Evolutionary conservation across 2,888 invertebrate genomes (phyloP).

Genomic region (Geophilus truncorum): DNA sequence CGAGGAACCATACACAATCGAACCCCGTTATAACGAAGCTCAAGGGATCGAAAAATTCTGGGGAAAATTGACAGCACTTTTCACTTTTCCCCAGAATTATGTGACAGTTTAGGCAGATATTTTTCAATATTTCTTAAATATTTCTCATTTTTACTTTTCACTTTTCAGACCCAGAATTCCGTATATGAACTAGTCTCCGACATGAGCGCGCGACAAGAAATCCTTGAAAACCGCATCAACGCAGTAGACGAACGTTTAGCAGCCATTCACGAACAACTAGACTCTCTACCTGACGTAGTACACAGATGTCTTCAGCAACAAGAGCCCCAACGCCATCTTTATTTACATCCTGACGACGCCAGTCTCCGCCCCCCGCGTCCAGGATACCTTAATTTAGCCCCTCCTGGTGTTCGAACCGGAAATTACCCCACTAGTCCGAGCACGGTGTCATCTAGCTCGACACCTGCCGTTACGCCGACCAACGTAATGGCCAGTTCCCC

Average conservation of each 20-base stretch:
- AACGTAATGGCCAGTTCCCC: slow-evolving; percentile 6
- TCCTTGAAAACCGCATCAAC: slow-evolving; percentile 85
- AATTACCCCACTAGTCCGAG: not conserved
- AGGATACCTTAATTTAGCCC: not conserved
- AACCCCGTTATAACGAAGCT: too few relatives aligned
- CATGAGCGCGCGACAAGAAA: slow-evolving; percentile 90
- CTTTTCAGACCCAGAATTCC: slow-evolving; percentile 84
- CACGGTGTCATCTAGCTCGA: not conserved
- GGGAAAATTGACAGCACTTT: too few relatives aligned
- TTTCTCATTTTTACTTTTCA: slow-evolving; percentile 7
- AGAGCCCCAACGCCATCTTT: slow-evolving; percentile 77
- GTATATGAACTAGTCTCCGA: slow-evolving; percentile 98
- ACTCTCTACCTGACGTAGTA: slow-evolving; percentile 75
- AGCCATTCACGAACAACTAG: slow-evolving; percentile 79
- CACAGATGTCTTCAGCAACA: slow-evolving; percentile 52
- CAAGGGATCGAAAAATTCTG: too few relatives aligned
- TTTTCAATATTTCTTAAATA: too few relatives aligned
- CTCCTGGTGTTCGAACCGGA: not conserved
- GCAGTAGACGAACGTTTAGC: slow-evolving; percentile 88
- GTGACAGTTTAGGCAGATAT: too few relatives aligned
- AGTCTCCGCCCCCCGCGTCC: not conserved
- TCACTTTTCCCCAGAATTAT: too few relatives aligned
- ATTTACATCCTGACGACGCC: slow-evolving; percentile 68
- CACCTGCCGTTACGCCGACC: not conserved
- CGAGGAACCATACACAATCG: too few relatives aligned